Conservation (phyloP, 1,140 invertebrate species). For the Nomia melanderi region DNA sequence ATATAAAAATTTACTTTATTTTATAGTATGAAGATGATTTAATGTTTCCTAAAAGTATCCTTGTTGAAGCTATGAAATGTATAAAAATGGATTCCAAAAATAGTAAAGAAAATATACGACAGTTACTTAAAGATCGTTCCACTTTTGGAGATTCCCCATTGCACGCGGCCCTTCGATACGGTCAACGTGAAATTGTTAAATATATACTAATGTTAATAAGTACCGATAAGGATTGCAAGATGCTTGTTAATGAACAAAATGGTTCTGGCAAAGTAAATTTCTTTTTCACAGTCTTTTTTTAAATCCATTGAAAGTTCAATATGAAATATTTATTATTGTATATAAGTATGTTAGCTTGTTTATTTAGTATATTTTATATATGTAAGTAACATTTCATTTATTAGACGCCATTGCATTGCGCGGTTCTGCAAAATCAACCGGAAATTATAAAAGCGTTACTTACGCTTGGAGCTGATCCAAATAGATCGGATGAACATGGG, state of each 20-base stretch:
- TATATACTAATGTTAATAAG: conserved; percentile 68
- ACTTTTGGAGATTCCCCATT: conserved; percentile 72
- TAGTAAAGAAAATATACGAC: conserved; percentile 53
- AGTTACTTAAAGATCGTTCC: conserved; percentile 66
- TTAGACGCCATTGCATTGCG: conserved; percentile 81
- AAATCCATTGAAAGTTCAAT: conserved; percentile 1
- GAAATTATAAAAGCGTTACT: conserved; percentile 76
- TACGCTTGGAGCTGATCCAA: conserved; percentile 79
- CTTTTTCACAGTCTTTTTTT: conserved; percentile 35
- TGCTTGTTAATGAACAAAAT: conserved; percentile 71
- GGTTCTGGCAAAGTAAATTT: conserved; percentile 68
- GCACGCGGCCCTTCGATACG: conserved; percentile 72
- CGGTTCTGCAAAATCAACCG: conserved; percentile 77
- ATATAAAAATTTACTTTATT: conserved; percentile 14
- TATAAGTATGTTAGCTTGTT: conserved; percentile 33
- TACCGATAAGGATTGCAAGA: conserved; percentile 55
- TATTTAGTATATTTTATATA: neutral
- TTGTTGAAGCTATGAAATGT: conserved; percentile 56
- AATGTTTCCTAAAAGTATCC: conserved; percentile 63
- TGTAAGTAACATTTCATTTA: conserved; percentile 57
- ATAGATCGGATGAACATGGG: conserved; percentile 77
- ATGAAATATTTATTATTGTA: conserved; percentile 27
- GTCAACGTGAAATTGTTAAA: conserved; percentile 64
- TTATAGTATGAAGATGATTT: conserved; percentile 35
- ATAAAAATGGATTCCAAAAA: conserved; percentile 49